Evolutionary conservation across 2,888 invertebrate genomes (phyloP).

Genomic region (Parthenolecanium corni): DNA sequence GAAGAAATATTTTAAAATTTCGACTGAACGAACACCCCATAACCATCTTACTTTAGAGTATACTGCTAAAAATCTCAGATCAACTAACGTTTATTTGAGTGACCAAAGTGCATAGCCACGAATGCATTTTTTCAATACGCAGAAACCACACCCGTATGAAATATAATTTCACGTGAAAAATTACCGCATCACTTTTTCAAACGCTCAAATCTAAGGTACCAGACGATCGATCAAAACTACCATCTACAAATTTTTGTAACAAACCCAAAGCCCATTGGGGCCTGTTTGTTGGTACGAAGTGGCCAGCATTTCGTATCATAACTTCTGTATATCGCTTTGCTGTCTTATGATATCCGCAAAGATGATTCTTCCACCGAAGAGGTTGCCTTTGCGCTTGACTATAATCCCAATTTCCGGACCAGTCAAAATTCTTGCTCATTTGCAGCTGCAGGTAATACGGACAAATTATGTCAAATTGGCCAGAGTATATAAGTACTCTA

Average conservation of each 20-base stretch:
- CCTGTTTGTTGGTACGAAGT: constrained; percentile 68
- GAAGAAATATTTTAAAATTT: no score
- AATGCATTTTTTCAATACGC: no score
- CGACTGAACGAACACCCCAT: no score
- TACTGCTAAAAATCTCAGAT: no score
- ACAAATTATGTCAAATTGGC: constrained; percentile 85
- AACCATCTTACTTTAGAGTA: no score
- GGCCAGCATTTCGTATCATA: constrained; percentile 63
- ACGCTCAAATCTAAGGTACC: background rate
- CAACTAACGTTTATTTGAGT: no score
- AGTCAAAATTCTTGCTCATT: constrained; percentile 45
- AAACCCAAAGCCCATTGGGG: constrained; percentile 63
- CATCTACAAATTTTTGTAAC: constrained; percentile 52
- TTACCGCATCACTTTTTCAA: no score
- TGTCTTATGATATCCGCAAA: constrained; percentile 63
- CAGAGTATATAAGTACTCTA: constrained; percentile 69
- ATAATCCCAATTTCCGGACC: constrained; percentile 53
- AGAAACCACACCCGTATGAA: no score
- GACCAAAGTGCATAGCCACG: no score
- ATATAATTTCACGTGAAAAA: no score
- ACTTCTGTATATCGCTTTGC: constrained; percentile 60
- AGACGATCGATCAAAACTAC: background rate
- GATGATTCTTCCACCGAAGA: constrained; percentile 54
- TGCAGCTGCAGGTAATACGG: constrained; percentile 48
- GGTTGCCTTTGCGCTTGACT: constrained; percentile 50